Conservation (phyloP, 2,797 vertebrate genomes). For the Cyclura pinguis region DNA sequence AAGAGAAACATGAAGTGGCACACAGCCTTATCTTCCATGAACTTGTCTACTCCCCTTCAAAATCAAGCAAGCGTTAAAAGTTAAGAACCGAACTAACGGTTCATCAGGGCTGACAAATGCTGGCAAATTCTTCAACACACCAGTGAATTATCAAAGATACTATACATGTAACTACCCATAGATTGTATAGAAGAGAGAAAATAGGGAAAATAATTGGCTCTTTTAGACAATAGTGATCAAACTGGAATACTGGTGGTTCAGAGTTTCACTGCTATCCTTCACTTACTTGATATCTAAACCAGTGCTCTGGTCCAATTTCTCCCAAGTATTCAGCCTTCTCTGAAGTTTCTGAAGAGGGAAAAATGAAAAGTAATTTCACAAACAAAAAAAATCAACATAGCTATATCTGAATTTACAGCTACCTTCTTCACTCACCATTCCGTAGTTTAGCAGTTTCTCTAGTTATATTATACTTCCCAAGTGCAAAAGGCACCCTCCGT, state of each 20-base stretch:
- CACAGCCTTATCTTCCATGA: not conserved
- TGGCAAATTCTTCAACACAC: not conserved
- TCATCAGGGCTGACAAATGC: not conserved
- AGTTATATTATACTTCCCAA: not conserved
- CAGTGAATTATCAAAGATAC: not conserved
- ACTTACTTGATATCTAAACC: constrained; percentile 92
- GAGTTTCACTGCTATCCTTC: not conserved
- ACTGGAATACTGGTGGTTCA: not conserved
- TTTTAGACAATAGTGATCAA: not conserved
- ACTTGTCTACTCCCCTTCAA: not conserved
- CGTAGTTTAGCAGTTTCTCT: not conserved
- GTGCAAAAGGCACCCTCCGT: not conserved
- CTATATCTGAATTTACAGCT: not conserved
- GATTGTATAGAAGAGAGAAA: not conserved
- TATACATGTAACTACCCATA: not conserved
- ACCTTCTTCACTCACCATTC: constrained; percentile 1
- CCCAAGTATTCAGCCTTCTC: constrained; percentile 89
- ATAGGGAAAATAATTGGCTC: not conserved
- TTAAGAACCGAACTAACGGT: not conserved
- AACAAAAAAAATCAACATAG: not conserved
- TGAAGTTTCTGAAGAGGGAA: constrained; percentile 82
- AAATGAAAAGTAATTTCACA: constrained; percentile 40
- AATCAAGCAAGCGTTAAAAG: not conserved
- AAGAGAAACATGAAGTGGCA: not conserved
- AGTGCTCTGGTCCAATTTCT: constrained; percentile 87